Evolutionary conservation across 1,140 invertebrate species (phyloP).

Genomic region (Campoletis sonorensis): DNA sequence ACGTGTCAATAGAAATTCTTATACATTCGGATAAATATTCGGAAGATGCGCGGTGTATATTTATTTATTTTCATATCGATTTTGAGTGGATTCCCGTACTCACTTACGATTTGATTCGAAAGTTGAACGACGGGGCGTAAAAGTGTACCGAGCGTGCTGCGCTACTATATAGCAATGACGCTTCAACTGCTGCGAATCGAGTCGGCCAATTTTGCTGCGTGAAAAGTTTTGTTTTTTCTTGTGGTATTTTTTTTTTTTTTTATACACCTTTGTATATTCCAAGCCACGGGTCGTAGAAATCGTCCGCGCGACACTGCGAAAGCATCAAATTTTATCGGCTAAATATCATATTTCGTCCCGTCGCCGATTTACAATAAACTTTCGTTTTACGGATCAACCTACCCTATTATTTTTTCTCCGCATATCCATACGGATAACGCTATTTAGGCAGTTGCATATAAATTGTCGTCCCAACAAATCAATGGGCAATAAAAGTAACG

Average conservation of each 20-base stretch:
- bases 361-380: slow-evolving; percentile 46
- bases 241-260: background rate
- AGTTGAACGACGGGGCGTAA: slow-evolving; percentile 45
- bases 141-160: background rate
- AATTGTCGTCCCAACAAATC: background rate
- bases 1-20: background rate
- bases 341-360: slow-evolving; percentile 55
- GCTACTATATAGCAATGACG: slow-evolving; percentile 34
- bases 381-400: slow-evolving; percentile 45
- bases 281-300: background rate
- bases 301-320: background rate
- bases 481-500: too few species aligned
- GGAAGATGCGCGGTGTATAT: too few species aligned
- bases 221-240: background rate
- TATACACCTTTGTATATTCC: background rate
- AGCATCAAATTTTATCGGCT: slow-evolving; percentile 57
- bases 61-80: background rate
- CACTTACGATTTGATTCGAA: slow-evolving; percentile 40
- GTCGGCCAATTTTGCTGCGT: slow-evolving; percentile 3
- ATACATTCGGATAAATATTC: background rate
- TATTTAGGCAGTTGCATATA: too few species aligned
- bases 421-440: background rate
- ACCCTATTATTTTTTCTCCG: background rate
- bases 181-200: slow-evolving; percentile 17
- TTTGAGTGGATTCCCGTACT: background rate